phyloP scores from a whole-genome alignment of 2,797 vertebrate genomes.

The Glossophaga mutica region DNA sequence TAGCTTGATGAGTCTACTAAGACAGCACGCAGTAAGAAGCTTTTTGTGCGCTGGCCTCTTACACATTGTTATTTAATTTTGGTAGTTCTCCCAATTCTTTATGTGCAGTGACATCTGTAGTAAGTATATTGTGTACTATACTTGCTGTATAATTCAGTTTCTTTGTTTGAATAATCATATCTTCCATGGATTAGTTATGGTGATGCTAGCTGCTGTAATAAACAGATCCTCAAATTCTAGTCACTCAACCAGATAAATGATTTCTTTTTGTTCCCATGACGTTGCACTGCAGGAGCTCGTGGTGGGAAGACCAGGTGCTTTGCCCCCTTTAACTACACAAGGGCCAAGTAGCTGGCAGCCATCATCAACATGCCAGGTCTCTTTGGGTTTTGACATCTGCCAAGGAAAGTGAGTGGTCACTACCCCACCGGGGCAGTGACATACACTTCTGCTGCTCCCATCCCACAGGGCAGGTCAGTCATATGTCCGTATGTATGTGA shows the following conservation, averaged over 20 bases:
- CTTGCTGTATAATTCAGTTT: neutral
- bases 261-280: neutral
- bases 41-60: neutral
- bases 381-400: neutral
- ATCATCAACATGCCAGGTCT: neutral
- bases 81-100: neutral
- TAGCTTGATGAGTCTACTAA: neutral
- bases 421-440: neutral
- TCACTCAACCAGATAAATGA: neutral
- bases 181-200: neutral
- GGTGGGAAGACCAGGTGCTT: neutral
- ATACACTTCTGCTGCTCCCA: neutral
- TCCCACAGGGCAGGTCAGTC: neutral
- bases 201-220: neutral
- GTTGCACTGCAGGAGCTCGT: neutral
- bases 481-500: neutral
- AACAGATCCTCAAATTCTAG: neutral
- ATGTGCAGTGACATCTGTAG: neutral
- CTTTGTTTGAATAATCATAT: constrained; percentile 3
- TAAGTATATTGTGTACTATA: neutral
- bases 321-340: neutral
- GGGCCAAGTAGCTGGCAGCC: neutral
- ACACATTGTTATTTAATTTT: neutral
- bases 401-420: neutral
- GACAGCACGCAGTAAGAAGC: neutral